Conservation (phyloP, 2,888 invertebrate genomes). For the Tenthredo distinguenda region DNA sequence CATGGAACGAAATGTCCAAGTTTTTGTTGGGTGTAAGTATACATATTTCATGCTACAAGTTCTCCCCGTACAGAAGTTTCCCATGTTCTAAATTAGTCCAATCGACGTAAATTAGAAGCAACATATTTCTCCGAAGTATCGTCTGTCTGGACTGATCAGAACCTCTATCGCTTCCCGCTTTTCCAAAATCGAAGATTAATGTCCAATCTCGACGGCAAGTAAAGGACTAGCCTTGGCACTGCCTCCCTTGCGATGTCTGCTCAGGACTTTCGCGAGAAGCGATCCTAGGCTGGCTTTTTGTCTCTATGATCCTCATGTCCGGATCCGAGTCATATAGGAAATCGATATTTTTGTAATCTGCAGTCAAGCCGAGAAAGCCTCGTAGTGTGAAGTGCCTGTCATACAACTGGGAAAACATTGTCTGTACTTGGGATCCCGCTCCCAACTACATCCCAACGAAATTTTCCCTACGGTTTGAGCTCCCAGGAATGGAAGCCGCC, state of each 20-base stretch:
- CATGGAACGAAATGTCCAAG: background rate
- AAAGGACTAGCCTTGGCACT: background rate
- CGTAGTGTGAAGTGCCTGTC: conserved; percentile 87
- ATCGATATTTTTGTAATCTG: background rate
- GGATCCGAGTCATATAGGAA: background rate
- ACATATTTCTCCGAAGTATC: too few species aligned
- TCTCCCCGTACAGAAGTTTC: too few species aligned
- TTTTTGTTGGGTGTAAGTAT: background rate
- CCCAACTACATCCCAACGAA: conserved; percentile 81
- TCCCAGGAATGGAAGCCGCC: conserved; percentile 75
- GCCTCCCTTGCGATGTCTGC: background rate
- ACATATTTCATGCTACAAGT: background rate
- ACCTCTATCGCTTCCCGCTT: background rate
- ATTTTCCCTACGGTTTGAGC: conserved; percentile 79
- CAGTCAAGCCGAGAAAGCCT: conserved; percentile 83
- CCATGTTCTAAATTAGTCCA: too few species aligned
- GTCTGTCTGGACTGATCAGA: too few species aligned
- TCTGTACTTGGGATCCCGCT: conserved; percentile 87
- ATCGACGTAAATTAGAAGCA: too few species aligned
- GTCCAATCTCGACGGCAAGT: background rate
- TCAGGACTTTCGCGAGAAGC: background rate
- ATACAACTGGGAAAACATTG: conserved; percentile 86
- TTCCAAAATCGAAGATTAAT: background rate
- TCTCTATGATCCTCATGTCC: background rate
- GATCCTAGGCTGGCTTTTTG: background rate